These are phyloP conservation scores for Macrotis lagotis DNA, from an alignment of 2,113 vertebrate genomes.

Conservation along the genomic window DNA sequence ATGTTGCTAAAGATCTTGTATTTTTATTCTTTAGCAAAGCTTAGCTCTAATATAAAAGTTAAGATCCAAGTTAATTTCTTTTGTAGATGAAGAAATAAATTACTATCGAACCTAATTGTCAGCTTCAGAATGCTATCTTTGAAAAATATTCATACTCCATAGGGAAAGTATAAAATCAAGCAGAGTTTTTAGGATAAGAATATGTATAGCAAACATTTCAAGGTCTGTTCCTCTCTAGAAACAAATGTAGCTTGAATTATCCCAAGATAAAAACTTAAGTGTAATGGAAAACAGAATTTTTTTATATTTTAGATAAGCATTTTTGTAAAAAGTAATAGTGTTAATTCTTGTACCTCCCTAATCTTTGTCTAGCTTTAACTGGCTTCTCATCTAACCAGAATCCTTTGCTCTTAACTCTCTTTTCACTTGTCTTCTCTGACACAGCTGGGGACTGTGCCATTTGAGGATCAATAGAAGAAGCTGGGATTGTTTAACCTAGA, in stretches of 20 bases:
- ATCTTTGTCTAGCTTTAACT: not conserved
- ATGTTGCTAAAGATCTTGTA: not conserved
- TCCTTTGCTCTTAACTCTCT: not conserved
- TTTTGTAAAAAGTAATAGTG: not conserved
- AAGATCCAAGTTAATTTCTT: not conserved
- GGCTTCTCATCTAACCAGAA: not conserved
- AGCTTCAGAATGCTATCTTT: conserved; percentile 21
- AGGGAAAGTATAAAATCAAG: not conserved
- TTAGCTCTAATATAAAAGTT: not conserved
- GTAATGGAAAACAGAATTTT: not conserved
- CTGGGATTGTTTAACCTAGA: not conserved
- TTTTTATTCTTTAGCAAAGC: not conserved
- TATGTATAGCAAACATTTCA: not conserved
- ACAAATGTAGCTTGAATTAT: not conserved
- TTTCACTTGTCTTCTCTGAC: not conserved
- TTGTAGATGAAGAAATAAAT: not conserved
- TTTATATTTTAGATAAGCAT: not conserved
- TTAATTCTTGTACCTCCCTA: not conserved
- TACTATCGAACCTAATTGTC: not conserved
- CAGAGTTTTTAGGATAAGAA: not conserved
- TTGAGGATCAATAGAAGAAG: not conserved
- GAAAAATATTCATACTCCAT: not conserved
- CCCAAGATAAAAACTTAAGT: not conserved
- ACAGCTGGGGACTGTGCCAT: not conserved
- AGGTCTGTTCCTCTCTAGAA: not conserved